Evolutionary conservation across 2,797 vertebrate genomes (phyloP).

Genomic region (Gallinago nigripennis): DNA sequence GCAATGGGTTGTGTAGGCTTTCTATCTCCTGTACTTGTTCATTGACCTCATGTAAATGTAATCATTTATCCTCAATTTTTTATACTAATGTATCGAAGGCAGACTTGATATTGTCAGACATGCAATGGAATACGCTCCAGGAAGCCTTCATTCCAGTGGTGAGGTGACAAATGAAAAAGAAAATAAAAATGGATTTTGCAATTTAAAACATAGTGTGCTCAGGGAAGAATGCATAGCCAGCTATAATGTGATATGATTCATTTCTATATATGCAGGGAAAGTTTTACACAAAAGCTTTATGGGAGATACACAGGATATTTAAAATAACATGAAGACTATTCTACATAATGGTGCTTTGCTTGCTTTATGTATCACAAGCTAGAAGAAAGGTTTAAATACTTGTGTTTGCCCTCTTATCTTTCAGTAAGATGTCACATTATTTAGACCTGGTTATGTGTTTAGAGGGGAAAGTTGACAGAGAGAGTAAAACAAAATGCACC

Average conservation of each 20-base stretch:
- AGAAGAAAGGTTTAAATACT: slow-evolving; percentile 41
- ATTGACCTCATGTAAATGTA: slow-evolving; percentile 76
- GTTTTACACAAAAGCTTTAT: slow-evolving; percentile 22
- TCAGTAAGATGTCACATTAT: slow-evolving; percentile 10
- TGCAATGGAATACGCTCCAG: slow-evolving; percentile 44
- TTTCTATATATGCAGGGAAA: background rate
- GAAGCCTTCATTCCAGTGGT: slow-evolving; percentile 62
- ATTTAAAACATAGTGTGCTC: slow-evolving; percentile 54
- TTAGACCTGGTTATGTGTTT: slow-evolving; percentile 35
- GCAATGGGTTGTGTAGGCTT: slow-evolving; percentile 40
- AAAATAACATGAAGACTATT: slow-evolving; percentile 9
- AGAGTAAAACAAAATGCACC: background rate
- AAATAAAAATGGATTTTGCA: slow-evolving; percentile 72
- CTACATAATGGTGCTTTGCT: background rate
- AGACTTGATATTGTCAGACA: slow-evolving; percentile 60
- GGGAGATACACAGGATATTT: slow-evolving; percentile 20
- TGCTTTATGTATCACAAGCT: background rate
- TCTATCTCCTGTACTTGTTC: slow-evolving; percentile 50
- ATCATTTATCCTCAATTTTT: slow-evolving; percentile 76
- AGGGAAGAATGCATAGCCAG: slow-evolving; percentile 33
- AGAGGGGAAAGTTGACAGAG: slow-evolving; percentile 2
- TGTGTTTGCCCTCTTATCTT: slow-evolving; percentile 4
- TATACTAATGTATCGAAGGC: slow-evolving; percentile 56
- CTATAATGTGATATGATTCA: slow-evolving; percentile 42
- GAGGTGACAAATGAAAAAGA: slow-evolving; percentile 67